Evolutionary conservation across 2,113 vertebrate species (phyloP).

Genomic region (Limanda limanda): DNA sequence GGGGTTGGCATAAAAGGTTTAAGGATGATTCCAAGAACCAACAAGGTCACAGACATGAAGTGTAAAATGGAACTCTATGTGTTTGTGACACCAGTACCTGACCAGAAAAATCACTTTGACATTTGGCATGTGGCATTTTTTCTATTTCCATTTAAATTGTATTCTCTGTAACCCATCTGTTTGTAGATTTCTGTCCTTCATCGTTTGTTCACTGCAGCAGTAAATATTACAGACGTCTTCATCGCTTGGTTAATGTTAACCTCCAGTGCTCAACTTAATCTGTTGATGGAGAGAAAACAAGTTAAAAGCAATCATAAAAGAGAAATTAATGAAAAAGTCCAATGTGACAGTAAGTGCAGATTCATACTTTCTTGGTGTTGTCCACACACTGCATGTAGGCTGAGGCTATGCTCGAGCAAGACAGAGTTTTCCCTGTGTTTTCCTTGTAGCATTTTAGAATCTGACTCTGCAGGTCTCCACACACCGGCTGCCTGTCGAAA

Average conservation of each 20-base stretch:
- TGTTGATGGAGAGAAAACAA: conserved; percentile 19
- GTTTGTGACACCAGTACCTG: conserved; percentile 5
- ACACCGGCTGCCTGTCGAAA: conserved; percentile 86
- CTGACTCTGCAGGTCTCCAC: conserved; percentile 89
- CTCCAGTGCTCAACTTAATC: conserved; percentile 66
- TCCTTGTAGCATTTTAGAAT: conserved; percentile 91
- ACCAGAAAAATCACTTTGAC: background rate
- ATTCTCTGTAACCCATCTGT: background rate
- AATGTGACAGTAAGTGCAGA: background rate
- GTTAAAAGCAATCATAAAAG: background rate
- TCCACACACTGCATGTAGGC: conserved; percentile 93
- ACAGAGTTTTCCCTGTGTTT: conserved; percentile 87
- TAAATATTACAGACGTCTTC: background rate
- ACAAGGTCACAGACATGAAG: background rate
- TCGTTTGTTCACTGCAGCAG: background rate
- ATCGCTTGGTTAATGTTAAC: conserved; percentile 42
- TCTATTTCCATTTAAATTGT: background rate
- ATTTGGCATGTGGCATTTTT: background rate
- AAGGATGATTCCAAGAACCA: conserved; percentile 27
- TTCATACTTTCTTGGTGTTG: conserved; percentile 88
- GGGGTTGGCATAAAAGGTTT: conserved; percentile 31
- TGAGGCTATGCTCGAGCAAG: conserved; percentile 89
- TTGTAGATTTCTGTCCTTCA: background rate
- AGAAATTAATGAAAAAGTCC: background rate
- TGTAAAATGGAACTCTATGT: background rate